phyloP scores from a whole-genome alignment of 1,140 invertebrate genomes.

The Papilio machaon region DNA sequence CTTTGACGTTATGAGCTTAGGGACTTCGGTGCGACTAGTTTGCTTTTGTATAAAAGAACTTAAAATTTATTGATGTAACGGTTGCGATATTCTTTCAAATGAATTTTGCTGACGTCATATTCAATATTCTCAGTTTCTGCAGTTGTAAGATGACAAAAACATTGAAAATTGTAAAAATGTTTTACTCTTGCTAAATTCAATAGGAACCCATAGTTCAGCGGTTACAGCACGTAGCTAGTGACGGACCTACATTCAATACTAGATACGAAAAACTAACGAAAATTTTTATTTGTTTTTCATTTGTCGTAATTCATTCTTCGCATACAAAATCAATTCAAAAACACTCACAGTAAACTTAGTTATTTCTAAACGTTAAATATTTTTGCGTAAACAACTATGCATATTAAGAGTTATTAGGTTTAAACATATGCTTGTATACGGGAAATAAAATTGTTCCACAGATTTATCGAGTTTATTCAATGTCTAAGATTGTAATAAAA shows the following conservation, averaged over 20 bases:
- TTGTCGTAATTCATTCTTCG: too few species aligned
- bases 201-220: not conserved
- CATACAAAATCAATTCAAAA: too few species aligned
- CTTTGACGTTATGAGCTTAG: slow-evolving; percentile 74
- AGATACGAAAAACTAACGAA: not conserved
- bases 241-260: not conserved
- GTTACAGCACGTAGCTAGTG: not conserved
- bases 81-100: slow-evolving; percentile 49
- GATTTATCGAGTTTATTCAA: slow-evolving; percentile 7
- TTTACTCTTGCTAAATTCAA: not conserved
- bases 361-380: not conserved
- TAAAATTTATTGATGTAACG: slow-evolving; percentile 75
- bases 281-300: not conserved
- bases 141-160: not conserved
- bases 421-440: not conserved
- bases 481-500: slow-evolving; percentile 37
- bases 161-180: not conserved
- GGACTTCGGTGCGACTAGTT: slow-evolving; percentile 64
- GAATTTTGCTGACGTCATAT: slow-evolving; percentile 27
- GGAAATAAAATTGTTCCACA: not conserved
- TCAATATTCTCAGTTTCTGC: slow-evolving; percentile 24
- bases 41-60: slow-evolving; percentile 68
- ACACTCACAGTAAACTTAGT: too few species aligned
- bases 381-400: not conserved
- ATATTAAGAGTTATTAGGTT: not conserved